Evolutionary conservation across 30 jellyfish, hydroid and myxozoan genomes (phyloP).

Genomic region (Chironex yamaguchii): DNA sequence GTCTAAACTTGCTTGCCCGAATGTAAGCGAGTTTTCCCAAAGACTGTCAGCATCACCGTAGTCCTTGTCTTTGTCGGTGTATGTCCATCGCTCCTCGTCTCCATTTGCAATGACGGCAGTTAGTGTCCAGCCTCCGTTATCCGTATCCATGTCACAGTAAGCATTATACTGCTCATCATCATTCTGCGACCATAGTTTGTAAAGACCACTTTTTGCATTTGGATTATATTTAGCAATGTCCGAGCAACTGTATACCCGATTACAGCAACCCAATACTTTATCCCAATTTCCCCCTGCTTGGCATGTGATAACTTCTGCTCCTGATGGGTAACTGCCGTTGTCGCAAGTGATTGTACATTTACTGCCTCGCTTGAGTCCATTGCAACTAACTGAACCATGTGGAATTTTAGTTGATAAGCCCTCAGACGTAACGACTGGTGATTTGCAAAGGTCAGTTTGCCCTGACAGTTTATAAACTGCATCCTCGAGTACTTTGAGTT

Average conservation of each 20-base stretch:
- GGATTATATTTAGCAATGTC: constrained; percentile 19
- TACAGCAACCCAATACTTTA: neutral
- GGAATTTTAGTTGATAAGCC: constrained; percentile 1
- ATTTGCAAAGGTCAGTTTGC: too few relatives aligned
- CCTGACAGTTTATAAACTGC: neutral
- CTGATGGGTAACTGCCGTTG: constrained; percentile 53
- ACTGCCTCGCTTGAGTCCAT: constrained; percentile 30
- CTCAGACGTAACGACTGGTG: too few relatives aligned
- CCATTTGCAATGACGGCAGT: constrained; percentile 78
- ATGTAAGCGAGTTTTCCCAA: constrained; percentile 61
- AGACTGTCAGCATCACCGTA: constrained; percentile 53
- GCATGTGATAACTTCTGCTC: constrained; percentile 19
- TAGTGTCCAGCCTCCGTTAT: constrained; percentile 79
- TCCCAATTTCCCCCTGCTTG: constrained; percentile 3
- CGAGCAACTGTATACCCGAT: constrained; percentile 40
- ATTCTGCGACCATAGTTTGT: constrained; percentile 2
- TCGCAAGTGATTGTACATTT: too few relatives aligned
- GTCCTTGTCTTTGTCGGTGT: constrained; percentile 59
- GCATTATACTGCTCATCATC: constrained; percentile 26
- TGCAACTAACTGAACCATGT: constrained; percentile 43
- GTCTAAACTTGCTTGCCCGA: constrained; percentile 7
- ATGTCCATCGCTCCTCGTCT: constrained; percentile 54
- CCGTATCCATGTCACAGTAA: constrained; percentile 73
- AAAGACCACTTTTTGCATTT: constrained; percentile 38
- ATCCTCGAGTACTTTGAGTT: neutral